Base-by-base conservation (phyloP, 2,888 invertebrate genomes). In the Cacoxenus indagator region DNA sequence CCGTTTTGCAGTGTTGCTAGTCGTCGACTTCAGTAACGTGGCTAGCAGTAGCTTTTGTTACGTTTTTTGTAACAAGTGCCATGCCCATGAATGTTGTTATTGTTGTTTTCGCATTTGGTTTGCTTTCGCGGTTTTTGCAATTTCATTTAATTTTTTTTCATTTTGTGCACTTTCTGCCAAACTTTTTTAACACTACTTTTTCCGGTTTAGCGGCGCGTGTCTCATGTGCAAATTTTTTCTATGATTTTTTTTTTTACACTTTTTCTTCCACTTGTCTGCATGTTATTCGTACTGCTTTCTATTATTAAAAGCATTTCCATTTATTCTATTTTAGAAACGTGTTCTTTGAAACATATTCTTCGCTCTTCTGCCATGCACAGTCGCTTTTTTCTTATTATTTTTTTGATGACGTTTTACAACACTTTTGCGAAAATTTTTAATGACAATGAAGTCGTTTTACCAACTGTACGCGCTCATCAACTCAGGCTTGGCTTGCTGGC, bases 361-460 rank as follows among this genome's bases (percentile, higher is more conserved):
- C 26, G 2, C 26, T n/a, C n/a, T 27, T 22, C 8, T 24, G 55
- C 54, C 22, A 27, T 2, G 14, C 14, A 5, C 27, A 8, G 1
- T 31, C 29, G n/a, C 31, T 62, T 62, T 62, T 62, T 37, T 17
- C n/a, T 5, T 43, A 4, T 17, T 11, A 17, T n/a, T 22, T 6
- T 45, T 62, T 26, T 14, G 43, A 9, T n/a, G 8, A 11, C 4
- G 14, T 37, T 37, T 37, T 37, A 22, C 11, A 31, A 14, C 43
- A 46, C 8, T 29, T 45, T 9, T 29, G n/a, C 48, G 14, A 4
- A n/a, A 2, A 37, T 19, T 22, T 19, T 27, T 43, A 55, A 55
- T 65, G 65, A 54, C 31, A 65, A 65, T 65, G 3, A 65, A 65
- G 64, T 64, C 48, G 14, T 24, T 37, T 11, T 14, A 37, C 14